Percentiles rank a stretch among this genome's conserved stretches.
Evolutionary conservation across 2,797 vertebrate genomes (phyloP).

Genomic region (Remorina albescens): DNA sequence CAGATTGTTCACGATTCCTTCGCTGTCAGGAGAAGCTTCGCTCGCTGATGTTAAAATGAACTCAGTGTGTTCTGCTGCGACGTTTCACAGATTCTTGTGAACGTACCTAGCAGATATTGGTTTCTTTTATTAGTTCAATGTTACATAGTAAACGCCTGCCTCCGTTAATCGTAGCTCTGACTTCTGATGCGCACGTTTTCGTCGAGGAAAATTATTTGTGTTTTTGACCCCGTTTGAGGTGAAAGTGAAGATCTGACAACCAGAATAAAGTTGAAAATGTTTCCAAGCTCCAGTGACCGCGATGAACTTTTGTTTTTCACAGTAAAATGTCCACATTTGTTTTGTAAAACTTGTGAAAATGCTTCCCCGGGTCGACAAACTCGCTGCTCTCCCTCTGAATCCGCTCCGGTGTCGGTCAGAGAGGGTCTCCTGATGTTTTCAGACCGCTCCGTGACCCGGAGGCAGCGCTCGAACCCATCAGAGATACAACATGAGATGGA

Average conservation of each 20-base stretch:
- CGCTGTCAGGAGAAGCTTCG: not conserved
- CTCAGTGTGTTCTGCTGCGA: not conserved
- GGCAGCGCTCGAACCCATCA: constrained; percentile 18
- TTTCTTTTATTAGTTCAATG: constrained; percentile 8
- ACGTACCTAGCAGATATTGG: constrained; percentile 21
- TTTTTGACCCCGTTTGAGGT: too few species aligned
- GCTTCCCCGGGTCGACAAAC: not conserved
- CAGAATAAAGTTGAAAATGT: not conserved
- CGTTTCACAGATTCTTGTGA: constrained; percentile 34
- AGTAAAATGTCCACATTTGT: not conserved
- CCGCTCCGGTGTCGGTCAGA: constrained; percentile 30
- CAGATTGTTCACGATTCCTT: not conserved
- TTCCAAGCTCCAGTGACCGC: not conserved
- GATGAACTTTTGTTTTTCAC: not conserved
- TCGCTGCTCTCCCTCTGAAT: not conserved
- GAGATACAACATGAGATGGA: constrained; percentile 2
- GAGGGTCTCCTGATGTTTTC: constrained; percentile 51
- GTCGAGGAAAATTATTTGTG: not conserved
- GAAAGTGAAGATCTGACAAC: too few species aligned
- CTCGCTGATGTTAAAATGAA: constrained; percentile 1
- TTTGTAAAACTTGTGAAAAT: not conserved
- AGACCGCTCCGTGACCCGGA: constrained; percentile 32
- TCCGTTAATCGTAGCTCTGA: not conserved
- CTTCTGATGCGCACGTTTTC: not conserved
- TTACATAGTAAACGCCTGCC: constrained; percentile 22